Conservation (phyloP, 2,113 vertebrate species). For the Fulica atra region DNA sequence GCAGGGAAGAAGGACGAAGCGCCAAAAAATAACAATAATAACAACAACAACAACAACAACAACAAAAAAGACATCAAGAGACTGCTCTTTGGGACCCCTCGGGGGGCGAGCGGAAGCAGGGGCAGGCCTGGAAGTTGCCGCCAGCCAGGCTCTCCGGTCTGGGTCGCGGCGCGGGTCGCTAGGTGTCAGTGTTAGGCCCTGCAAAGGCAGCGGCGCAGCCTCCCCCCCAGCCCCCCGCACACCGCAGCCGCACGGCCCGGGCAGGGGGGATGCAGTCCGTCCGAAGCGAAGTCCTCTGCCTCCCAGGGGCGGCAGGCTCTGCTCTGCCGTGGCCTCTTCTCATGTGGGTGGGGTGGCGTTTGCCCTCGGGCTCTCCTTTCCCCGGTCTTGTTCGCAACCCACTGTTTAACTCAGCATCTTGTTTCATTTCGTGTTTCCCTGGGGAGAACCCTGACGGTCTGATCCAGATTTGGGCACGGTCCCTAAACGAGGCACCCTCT, state of each 20-base stretch:
- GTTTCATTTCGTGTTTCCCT: not conserved
- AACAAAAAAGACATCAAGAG: too few species aligned
- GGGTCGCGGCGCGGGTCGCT: not conserved
- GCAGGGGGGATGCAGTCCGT: not conserved
- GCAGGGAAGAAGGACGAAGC: not conserved
- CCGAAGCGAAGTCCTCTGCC: not conserved
- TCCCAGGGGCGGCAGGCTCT: not conserved
- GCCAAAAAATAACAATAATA: not conserved
- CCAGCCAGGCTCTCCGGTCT: too few species aligned
- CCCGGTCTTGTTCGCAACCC: not conserved
- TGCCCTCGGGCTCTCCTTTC: not conserved
- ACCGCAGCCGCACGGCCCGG: not conserved
- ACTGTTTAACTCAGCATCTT: not conserved
- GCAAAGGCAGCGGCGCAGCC: not conserved
- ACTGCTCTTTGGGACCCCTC: too few species aligned
- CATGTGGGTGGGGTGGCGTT: not conserved
- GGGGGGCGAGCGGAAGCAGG: not conserved
- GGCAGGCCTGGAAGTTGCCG: too few species aligned
- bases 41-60: too few species aligned
- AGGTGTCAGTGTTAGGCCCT: not conserved
- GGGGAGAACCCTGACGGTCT: not conserved
- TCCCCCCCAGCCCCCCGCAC: too few species aligned
- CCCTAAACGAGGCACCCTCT: rapidly evolving
- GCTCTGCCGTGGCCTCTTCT: not conserved
- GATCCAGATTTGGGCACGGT: not conserved